Evolutionary conservation across 2,888 invertebrate species (phyloP).

Genomic region (Athalia cordata): DNA sequence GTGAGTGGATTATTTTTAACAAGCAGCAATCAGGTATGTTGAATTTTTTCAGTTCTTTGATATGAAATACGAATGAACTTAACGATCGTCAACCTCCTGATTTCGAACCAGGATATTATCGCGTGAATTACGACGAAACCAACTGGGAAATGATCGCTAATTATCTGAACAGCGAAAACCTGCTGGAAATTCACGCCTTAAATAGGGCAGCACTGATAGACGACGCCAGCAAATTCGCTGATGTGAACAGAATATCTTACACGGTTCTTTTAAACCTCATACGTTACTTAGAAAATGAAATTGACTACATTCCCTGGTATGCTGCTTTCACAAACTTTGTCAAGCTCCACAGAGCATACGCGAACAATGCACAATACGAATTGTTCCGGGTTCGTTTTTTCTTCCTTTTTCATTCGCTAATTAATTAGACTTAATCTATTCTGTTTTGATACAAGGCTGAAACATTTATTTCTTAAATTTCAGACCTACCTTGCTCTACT

Average conservation of each 20-base stretch:
- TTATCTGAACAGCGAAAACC: conserved; percentile 51
- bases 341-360: conserved; percentile 67
- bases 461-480: not conserved
- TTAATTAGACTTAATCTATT: not conserved
- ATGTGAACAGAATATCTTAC: conserved; percentile 73
- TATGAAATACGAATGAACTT: conserved; percentile 59
- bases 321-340: conserved; percentile 76
- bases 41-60: not conserved
- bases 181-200: conserved; percentile 69
- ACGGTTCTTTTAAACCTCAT: conserved; percentile 73
- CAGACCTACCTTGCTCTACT: conserved; percentile 63
- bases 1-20: conserved; percentile 79
- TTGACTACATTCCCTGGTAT: conserved; percentile 82
- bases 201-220: conserved; percentile 77
- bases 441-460: not conserved
- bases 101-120: conserved; percentile 65
- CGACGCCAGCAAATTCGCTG: conserved; percentile 73
- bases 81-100: conserved; percentile 75
- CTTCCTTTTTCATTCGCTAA: too few relatives aligned
- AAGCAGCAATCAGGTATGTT: conserved; percentile 77
- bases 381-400: conserved; percentile 49
- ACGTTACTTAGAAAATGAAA: conserved; percentile 77
- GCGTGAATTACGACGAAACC: conserved; percentile 58
- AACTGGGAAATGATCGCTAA: conserved; percentile 55
- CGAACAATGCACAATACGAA: conserved; percentile 78